These are phyloP conservation scores for Sweltsa coloradensis DNA, from an alignment of 1,140 invertebrate genomes.

Conservation along the genomic window DNA sequence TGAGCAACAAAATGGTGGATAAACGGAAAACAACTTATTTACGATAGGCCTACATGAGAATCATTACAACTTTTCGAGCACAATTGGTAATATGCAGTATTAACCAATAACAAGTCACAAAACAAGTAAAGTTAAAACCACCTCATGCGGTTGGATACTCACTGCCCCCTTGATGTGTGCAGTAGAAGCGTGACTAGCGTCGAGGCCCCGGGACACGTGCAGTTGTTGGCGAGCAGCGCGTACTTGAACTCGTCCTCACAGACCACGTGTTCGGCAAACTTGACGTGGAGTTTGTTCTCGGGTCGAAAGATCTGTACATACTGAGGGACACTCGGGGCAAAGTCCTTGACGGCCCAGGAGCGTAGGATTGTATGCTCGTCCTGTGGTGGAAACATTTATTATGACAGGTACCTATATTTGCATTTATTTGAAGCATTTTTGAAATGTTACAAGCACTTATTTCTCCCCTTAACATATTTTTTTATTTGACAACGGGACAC, in stretches of 20 bases:
- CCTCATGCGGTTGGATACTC: conserved; percentile 46
- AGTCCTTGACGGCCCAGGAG: conserved; percentile 97
- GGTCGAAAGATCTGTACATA: conserved; percentile 97
- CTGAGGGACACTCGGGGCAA: conserved; percentile 88
- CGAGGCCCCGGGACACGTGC: conserved; percentile 91
- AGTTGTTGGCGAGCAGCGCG: conserved; percentile 92
- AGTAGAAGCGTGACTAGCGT: conserved; percentile 89
- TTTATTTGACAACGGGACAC: no score
- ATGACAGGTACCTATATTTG: no score
- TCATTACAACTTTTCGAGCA: no score
- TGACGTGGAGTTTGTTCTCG: conserved; percentile 96
- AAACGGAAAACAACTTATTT: no score
- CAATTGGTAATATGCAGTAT: no score
- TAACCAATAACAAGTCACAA: neutral
- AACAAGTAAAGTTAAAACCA: conserved; percentile 6
- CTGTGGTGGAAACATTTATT: conserved; percentile 31
- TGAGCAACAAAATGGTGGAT: no score
- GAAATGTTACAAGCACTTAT: no score
- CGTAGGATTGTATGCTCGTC: conserved; percentile 95
- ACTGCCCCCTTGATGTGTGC: conserved; percentile 94
- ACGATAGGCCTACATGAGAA: no score
- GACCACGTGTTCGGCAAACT: conserved; percentile 94
- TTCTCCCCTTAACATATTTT: no score
- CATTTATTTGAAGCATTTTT: no score
- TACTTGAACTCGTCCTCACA: conserved; percentile 98